Conservation (phyloP, 2,797 vertebrate genomes). For the Hylomyscus alleni region DNA sequence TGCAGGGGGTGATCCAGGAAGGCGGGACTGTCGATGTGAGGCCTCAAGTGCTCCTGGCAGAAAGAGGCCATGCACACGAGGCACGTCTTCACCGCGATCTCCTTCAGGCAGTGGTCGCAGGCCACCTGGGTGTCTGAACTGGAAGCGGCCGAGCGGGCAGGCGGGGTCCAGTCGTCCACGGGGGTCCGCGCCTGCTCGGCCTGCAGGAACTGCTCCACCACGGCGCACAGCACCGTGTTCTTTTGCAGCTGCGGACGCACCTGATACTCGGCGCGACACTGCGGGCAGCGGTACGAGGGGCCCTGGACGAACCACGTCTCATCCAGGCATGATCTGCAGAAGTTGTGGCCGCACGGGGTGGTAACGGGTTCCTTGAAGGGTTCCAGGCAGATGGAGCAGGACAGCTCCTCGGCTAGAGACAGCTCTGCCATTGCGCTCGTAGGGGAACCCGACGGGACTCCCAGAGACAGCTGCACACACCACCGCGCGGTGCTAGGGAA, state of each 20-base stretch:
- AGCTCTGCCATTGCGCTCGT: constrained; percentile 81
- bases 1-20: constrained; percentile 92
- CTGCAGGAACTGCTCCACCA: constrained; percentile 91
- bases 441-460: neutral
- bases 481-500: accelerated
- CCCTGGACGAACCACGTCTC: constrained; percentile 88
- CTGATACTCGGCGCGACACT: constrained; percentile 91
- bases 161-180: constrained; percentile 48
- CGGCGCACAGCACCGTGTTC: constrained; percentile 94
- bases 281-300: constrained; percentile 91
- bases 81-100: constrained; percentile 92
- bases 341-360: constrained; percentile 97
- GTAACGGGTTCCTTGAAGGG: constrained; percentile 94
- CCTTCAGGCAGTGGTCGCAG: constrained; percentile 93
- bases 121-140: constrained; percentile 77
- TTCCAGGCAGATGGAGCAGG: constrained; percentile 95
- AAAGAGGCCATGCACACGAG: constrained; percentile 97
- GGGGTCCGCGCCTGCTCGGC: neutral
- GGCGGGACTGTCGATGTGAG: constrained; percentile 93
- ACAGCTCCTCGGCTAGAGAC: constrained; percentile 93
- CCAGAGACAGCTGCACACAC: accelerated
- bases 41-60: constrained; percentile 93
- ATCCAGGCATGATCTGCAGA: constrained; percentile 93
- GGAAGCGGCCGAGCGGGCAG: neutral
- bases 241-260: constrained; percentile 93